Base-by-base conservation (phyloP, 2,888 invertebrate genomes). In the Cyclophora punctaria region DNA sequence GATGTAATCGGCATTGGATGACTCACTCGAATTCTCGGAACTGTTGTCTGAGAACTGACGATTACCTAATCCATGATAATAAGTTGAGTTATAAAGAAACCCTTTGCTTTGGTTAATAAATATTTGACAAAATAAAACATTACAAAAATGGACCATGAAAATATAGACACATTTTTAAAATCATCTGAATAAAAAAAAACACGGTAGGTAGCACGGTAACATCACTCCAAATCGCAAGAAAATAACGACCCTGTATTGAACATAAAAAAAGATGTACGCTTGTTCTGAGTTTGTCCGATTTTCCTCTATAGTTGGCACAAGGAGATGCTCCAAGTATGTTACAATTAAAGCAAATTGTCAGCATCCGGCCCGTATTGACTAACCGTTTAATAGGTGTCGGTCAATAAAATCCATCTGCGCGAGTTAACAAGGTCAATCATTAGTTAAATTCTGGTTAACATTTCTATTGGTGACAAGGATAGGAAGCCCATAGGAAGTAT, bases 301-400 rank as follows among this genome's bases (percentile, higher is more conserved):
- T 20, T 20, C 20, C 20, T 20, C 2, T 2, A 20, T 20, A 20
- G 20, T 20, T 20, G 20, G 20, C 20, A 20, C 20, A 20, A 20
- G 20, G 20, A 20, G 20, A 63, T 62, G 66, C 69, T 69, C 64
- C 46, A 64, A 72, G 73, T 71, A 68, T 64, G 64, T 68, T 71
- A 75, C 74, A 82, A 82, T 82, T 83, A 83, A 77, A 75, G 69
- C 78, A 78, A 86, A 87, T 86, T 86, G 83, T 67, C 71, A 62
- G 76, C 85, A 83, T 87, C 87, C 86, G 83, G 81, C 68, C 71
- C 69, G 69, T 75, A 82, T 83, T 78, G 80, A 73, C 74, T 68
- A 70, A 58, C 68, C 67, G 69, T 77, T 77, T 76, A 83, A 80
- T 80, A 83, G 79, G 83, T 83, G 82, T 79, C 73, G 73, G 70